phyloP scores from a whole-genome alignment of 1,140 invertebrate genomes.

The Anoplolepis gracilipes region DNA sequence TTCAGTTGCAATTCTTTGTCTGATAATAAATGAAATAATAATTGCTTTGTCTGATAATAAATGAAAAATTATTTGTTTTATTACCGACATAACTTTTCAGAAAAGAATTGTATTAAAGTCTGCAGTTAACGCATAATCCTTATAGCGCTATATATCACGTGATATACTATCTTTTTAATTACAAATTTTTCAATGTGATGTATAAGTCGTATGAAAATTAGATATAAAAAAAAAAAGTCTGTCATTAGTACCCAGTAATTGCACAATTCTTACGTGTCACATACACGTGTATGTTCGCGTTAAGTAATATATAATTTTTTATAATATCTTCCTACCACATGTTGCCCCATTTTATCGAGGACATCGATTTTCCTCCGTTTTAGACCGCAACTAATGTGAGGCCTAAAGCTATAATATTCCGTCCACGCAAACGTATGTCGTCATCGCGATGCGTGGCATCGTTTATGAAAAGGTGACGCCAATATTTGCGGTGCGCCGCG shows the following conservation, averaged over 20 bases:
- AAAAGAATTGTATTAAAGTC: neutral
- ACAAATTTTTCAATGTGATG: neutral
- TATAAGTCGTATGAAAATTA: neutral
- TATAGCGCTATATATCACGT: neutral
- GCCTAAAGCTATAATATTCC: neutral
- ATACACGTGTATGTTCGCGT: too few species aligned
- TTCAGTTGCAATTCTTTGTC: neutral
- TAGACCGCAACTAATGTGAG: neutral
- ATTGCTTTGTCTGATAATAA: conserved; percentile 10
- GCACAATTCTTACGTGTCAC: neutral
- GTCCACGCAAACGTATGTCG: neutral
- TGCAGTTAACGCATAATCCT: neutral
- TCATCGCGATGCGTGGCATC: conserved; percentile 37
- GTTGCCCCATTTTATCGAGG: neutral
- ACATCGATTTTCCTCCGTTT: neutral
- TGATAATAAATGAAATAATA: conserved; percentile 6
- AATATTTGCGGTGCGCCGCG: conserved; percentile 72
- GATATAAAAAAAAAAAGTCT: neutral
- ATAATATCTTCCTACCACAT: neutral
- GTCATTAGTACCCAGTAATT: neutral
- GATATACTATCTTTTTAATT: neutral
- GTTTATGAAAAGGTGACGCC: conserved; percentile 67
- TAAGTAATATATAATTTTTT: neutral
- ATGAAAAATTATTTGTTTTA: conserved; percentile 1
- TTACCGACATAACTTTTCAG: neutral